Evolutionary conservation across 2,113 vertebrate species (phyloP), one percentile per base, ranked within the genome.

Genomic region (Notothenia coriiceps): DNA sequence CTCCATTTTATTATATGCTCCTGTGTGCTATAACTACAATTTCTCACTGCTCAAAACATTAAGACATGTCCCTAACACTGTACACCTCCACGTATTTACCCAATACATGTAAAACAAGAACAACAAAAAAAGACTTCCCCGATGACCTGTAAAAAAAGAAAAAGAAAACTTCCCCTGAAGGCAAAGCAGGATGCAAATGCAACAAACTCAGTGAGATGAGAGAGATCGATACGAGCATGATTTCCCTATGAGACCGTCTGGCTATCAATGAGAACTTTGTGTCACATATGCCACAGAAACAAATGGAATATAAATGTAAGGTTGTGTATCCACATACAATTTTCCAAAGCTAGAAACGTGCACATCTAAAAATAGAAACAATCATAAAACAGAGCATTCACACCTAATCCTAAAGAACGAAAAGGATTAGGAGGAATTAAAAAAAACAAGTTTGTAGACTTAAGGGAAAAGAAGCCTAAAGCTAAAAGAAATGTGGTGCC

Each of bases 161-260:
- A 65, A 68, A 40, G 29, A 50, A 14, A 29, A 29, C 29, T 76
- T 77, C 64, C 59, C 81, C 83, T 76, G 68, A 86, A 95, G 92
- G 93, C 92, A 96, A 95, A 95, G 88, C 72, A 91, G 89, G 67
- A 95, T 95, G 95, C 94, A 96, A 95, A 96, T 88, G 44, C 25
- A 29, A 29, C 44, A 69, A 75, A 87, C 77, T 70, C 54, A 51
- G 73, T 63, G 80, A 88, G 86, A 93, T 91, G 65, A 80, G 67
- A 15, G 20, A 12, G 54, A 70, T 65, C 13, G 89, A 94, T 94
- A 92, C 4, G 74, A 84, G 56, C 67, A 75, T 72, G 5, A 87
- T 90, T 93, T 94, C 80, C 90, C 84, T 91, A 85, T 77, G 78
- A 77, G 80, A 83, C 72, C 52, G 69, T 62, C 74, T 14, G 17